phyloP scores from a whole-genome alignment of 2,888 invertebrate species.

The Mactromeris polynyma region DNA sequence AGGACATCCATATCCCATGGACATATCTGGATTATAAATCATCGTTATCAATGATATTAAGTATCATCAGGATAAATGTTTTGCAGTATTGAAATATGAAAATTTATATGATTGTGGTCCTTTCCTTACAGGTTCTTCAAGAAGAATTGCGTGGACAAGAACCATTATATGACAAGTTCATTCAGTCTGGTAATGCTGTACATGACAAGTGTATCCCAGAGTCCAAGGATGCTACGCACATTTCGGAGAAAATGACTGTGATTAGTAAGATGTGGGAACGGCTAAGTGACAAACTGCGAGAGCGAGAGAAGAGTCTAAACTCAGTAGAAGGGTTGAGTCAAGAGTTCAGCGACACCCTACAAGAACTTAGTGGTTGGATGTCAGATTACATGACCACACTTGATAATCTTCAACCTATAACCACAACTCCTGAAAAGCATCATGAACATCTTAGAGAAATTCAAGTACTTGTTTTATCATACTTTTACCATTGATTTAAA shows the following conservation, averaged over 20 bases:
- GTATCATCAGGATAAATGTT: no score
- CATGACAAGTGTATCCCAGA: constrained; percentile 90
- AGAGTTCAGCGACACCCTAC: constrained; percentile 96
- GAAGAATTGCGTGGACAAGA: constrained; percentile 98
- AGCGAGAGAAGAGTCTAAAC: constrained; percentile 90
- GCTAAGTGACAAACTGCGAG: constrained; percentile 88
- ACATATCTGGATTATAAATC: no score
- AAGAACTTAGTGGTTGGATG: constrained; percentile 94
- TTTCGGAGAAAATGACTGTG: constrained; percentile 89
- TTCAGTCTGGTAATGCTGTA: constrained; percentile 93
- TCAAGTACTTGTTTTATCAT: constrained; percentile 29
- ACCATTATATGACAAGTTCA: constrained; percentile 94
- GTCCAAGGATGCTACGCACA: constrained; percentile 79
- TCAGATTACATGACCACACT: constrained; percentile 95
- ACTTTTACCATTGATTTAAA: no score
- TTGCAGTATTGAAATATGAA: no score
- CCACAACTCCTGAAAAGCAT: constrained; percentile 90
- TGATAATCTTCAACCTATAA: constrained; percentile 91
- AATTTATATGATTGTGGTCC: background rate
- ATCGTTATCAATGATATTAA: no score
- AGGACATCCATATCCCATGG: no score
- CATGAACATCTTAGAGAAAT: constrained; percentile 95
- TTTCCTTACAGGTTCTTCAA: constrained; percentile 92
- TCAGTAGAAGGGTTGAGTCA: constrained; percentile 96
- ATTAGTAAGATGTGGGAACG: constrained; percentile 93